These are phyloP conservation scores for Hyles euphorbiae DNA, from an alignment of 1,140 invertebrate genomes.

Conservation along the genomic window DNA sequence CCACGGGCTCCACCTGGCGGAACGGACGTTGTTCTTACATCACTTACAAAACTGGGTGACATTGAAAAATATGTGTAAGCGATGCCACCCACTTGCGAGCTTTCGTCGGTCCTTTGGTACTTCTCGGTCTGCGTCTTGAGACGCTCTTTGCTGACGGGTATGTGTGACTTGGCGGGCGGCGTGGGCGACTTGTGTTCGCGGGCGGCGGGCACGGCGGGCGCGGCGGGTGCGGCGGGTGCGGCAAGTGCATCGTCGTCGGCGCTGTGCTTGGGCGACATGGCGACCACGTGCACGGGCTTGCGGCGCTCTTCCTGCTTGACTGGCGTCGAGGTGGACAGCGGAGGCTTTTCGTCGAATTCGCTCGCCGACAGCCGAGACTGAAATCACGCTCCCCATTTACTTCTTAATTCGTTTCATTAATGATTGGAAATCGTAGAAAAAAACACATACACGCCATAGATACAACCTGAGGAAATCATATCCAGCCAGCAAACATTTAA, in stretches of 20 bases:
- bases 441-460: background rate
- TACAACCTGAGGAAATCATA: background rate
- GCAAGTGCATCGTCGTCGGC: slow-evolving; percentile 12
- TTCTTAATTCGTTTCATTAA: too few relatives aligned
- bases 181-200: slow-evolving; percentile 10
- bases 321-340: slow-evolving; percentile 64
- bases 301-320: slow-evolving; percentile 38
- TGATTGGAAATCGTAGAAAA: too few relatives aligned
- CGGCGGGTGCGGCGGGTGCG: slow-evolving; percentile 17
- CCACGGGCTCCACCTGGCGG: background rate
- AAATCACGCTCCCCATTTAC: slow-evolving; percentile 3
- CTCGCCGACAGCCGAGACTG: slow-evolving; percentile 37
- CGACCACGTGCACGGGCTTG: slow-evolving; percentile 56
- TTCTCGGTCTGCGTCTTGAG: slow-evolving; percentile 23
- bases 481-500: background rate
- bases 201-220: slow-evolving; percentile 18
- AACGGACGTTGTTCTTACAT: too few relatives aligned
- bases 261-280: slow-evolving; percentile 56
- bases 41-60: background rate
- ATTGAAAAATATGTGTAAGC: background rate
- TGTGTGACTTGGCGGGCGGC: slow-evolving; percentile 28
- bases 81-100: slow-evolving; percentile 20
- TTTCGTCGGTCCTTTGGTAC: slow-evolving; percentile 41
- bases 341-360: slow-evolving; percentile 43
- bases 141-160: slow-evolving; percentile 33